Base-by-base conservation (phyloP, 1,140 invertebrate genomes). In the Idris sp. region DNA sequence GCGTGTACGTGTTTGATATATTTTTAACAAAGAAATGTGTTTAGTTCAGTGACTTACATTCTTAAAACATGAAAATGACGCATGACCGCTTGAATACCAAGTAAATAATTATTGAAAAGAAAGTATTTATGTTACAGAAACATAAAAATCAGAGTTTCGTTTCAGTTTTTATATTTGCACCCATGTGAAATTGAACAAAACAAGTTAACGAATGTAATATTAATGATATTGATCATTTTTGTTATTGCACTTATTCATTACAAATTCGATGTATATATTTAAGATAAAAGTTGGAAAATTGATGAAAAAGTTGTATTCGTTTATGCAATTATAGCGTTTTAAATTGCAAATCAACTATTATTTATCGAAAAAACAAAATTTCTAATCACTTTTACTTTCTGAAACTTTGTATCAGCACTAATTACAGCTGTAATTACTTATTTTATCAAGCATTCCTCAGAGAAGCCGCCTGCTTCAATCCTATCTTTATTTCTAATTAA, bases 1-100 rank as follows among this genome's bases (percentile, higher is more conserved):
- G n/a, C n/a, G n/a, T n/a, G n/a, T n/a, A 19, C 25, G 19, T 7
- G 6, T 71, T 48, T 49, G 51, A 64, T 65, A 49, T 58, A 14
- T 67, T 67, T 61, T 36, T 48, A 67, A 65, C 44, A 65, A 43
- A 73, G 53, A 65, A 62, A 62, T 51, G 62, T 44, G 33, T 48
- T 61, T 51, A 28, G 28, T 62, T 40, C 43, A 33, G 48, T 54
- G 53, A 44, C 40, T 68, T 43, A 53, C 51, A 62, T 72, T 35
- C 35, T 16, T 26, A 6, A 14, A 16, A 8, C 41, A 56, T 56
- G 43, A 44, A 54, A 62, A 62, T 53, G 35, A 61, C 35, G 8
- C n/a, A 25, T 8, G 22, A 8, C 3, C 8, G 3, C 59, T 59
- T 64, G 73, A 71, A 76, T 72, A 65, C 59, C 38, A 71, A 76